Evolutionary conservation across 2,113 vertebrate genomes (phyloP).

Genomic region (Salvelinus namaycush): DNA sequence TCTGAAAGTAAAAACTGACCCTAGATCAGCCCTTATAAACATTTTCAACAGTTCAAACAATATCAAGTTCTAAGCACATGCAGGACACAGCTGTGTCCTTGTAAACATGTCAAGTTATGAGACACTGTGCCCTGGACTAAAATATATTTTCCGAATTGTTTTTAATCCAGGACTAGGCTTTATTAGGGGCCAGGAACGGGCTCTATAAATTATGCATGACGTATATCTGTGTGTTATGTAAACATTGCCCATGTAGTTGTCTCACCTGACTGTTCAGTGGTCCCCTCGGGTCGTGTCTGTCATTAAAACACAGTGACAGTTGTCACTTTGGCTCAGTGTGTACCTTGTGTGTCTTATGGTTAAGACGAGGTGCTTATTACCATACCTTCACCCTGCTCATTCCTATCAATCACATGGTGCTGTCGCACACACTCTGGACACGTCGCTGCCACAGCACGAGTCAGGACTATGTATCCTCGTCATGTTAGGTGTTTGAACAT

Average conservation of each 20-base stretch:
- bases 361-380: conserved; percentile 4
- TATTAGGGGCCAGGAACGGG: too few species aligned
- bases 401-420: conserved; percentile 1
- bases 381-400: conserved; percentile 22
- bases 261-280: conserved; percentile 1
- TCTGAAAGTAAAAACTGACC: too few species aligned
- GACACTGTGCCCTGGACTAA: too few species aligned
- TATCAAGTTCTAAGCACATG: too few species aligned
- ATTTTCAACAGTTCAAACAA: too few species aligned
- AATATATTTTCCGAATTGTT: too few species aligned
- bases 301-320: conserved; percentile 32
- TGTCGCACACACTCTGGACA: background rate
- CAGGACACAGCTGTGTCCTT: too few species aligned
- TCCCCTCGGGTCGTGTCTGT: background rate
- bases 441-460: background rate
- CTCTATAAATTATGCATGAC: too few species aligned
- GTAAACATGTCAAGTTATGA: too few species aligned
- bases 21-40: too few species aligned
- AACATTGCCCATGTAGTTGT: too few species aligned
- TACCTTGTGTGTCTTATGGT: conserved; percentile 4
- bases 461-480: background rate
- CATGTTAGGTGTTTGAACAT: background rate
- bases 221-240: background rate
- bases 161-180: too few species aligned
- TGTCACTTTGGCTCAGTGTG: conserved; percentile 29